Base-by-base conservation (phyloP, 2,113 vertebrate genomes). In the Poecile atricapillus region DNA sequence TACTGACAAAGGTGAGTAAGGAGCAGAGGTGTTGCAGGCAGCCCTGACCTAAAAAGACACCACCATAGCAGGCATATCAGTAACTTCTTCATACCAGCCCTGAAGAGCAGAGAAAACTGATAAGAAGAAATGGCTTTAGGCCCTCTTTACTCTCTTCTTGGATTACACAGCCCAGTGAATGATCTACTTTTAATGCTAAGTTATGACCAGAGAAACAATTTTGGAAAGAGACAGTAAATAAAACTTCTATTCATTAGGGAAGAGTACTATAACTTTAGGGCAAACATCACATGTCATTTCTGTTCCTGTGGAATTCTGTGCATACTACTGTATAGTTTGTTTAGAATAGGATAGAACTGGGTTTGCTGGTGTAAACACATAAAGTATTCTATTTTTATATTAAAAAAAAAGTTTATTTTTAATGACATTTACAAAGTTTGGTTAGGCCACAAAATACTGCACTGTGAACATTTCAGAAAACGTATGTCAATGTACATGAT, bases 331-430 rank as follows among this genome's bases (percentile, higher is more conserved):
- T 98, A 98, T 95, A 98, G 97, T 96, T 96, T 97, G 96, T 98
- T 97, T 97, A 97, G 96, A 95, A 62, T 98, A 97, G 96, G 87
- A 93, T 97, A 95, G 89, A 95, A 95, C 97, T 97, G 97, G 92
- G 97, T 97, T 98, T 98, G 95, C 98, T 93, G 49, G 90, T 97
- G 97, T 98, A 97, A 98, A 98, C 97, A 96, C 91, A 97, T 94
- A 98, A 98, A 98, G 92, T 98, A 97, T 97, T 98, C 97, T 98
- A 98, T 98, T 98, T 98, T 98, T 98, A 97, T 98, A 98, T 95
- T 93, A 97, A 97, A 96, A 97, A n/a, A 97, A 97, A 98, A 91
- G 94, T 98, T 98, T 98, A 98, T 98, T 98, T 98, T 98, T 98
- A 97, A 98, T 97, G 97, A 97, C 95, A 96, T 94, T 94, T 97